Evolutionary conservation across 2,113 vertebrate species (phyloP).

Genomic region (Chascanopsetta lugubris): DNA sequence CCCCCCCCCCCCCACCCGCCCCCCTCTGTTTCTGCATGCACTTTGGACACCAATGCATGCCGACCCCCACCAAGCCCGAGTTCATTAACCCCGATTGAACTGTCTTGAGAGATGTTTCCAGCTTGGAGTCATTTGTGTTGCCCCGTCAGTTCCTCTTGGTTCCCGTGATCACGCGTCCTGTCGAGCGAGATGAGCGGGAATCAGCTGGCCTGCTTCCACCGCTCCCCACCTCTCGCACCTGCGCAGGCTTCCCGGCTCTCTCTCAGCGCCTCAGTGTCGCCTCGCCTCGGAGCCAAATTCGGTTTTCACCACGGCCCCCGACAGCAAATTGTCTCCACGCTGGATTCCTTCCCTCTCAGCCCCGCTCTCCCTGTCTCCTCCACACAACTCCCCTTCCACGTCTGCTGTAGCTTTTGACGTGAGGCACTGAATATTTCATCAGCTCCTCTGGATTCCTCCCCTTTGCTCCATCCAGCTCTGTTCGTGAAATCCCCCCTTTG

Average conservation of each 20-base stretch:
- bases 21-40: slow-evolving; percentile 36
- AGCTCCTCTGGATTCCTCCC: slow-evolving; percentile 54
- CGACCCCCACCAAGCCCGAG: not conserved
- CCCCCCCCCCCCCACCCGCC: too few relatives aligned
- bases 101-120: slow-evolving; percentile 1
- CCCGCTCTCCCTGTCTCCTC: slow-evolving; percentile 30
- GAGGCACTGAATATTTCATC: slow-evolving; percentile 77
- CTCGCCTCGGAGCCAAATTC: slow-evolving; percentile 38
- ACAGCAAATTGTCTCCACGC: slow-evolving; percentile 38
- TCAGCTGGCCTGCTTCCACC: slow-evolving; percentile 55
- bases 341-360: slow-evolving; percentile 23
- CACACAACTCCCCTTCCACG: slow-evolving; percentile 35
- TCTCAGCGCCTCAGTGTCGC: slow-evolving; percentile 22
- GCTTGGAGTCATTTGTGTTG: slow-evolving; percentile 2
- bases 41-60: slow-evolving; percentile 19
- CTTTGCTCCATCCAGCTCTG: slow-evolving; percentile 53
- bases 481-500: slow-evolving; percentile 59
- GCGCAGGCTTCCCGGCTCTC: slow-evolving; percentile 19
- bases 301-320: slow-evolving; percentile 19
- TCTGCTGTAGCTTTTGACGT: slow-evolving; percentile 70
- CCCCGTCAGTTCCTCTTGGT: slow-evolving; percentile 21
- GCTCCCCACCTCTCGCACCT: slow-evolving; percentile 39
- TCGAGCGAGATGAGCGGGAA: slow-evolving; percentile 49
- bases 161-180: slow-evolving; percentile 41
- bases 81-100: slow-evolving; percentile 12